A percentile compares a stretch with the other conserved stretches of the same genome.
phyloP scores from a whole-genome alignment of 1,140 invertebrate species.

The Geopemphigus sp. region DNA sequence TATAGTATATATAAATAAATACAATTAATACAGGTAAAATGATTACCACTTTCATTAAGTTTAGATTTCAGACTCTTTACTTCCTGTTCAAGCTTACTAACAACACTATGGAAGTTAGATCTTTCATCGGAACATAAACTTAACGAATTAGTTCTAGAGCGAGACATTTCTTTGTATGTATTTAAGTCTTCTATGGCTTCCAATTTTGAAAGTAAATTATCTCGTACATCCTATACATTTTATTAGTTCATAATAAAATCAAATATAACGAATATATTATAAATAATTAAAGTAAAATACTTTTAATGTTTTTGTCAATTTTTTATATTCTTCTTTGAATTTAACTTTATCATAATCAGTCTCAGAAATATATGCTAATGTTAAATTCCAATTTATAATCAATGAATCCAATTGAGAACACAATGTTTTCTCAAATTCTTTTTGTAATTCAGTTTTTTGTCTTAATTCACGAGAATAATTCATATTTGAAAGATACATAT shows the following conservation, averaged over 20 bases:
- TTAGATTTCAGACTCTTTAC: conserved; percentile 33
- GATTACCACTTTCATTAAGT: conserved; percentile 38
- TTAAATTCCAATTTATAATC: conserved; percentile 39
- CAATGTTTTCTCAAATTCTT: conserved; percentile 37
- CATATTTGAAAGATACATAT: conserved; percentile 36
- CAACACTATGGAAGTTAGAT: conserved; percentile 38
- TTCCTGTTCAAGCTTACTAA: conserved; percentile 43
- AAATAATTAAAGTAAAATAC: conserved; percentile 18
- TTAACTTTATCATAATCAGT: conserved; percentile 36
- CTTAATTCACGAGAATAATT: conserved; percentile 47
- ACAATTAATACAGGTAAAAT: neutral
- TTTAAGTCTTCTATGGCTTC: conserved; percentile 32
- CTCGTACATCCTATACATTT: conserved; percentile 22
- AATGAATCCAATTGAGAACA: conserved; percentile 37
- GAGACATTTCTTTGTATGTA: conserved; percentile 36
- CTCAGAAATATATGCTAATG: conserved; percentile 24
- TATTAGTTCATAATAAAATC: neutral
- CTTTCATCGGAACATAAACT: conserved; percentile 40
- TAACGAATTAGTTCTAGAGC: conserved; percentile 38
- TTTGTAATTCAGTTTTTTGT: conserved; percentile 48
- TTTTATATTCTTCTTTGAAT: conserved; percentile 41
- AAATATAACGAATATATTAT: neutral
- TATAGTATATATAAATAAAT: no score
- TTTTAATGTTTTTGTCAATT: conserved; percentile 41
- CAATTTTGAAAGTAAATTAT: conserved; percentile 38